phyloP scores from a whole-genome alignment of 1,140 invertebrate genomes.

The Drosophila melanica region DNA sequence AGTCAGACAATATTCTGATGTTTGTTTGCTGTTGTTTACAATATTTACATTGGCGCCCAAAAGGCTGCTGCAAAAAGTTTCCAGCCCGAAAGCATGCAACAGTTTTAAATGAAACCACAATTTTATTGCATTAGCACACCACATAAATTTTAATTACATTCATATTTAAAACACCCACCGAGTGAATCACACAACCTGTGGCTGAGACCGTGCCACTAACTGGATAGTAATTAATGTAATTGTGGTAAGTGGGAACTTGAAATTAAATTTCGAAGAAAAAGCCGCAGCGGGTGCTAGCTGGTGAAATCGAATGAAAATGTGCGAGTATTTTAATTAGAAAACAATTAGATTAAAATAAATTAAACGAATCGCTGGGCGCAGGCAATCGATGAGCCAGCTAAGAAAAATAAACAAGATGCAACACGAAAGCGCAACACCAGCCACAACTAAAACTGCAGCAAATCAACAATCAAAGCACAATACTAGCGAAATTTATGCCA shows the following conservation, averaged over 20 bases:
- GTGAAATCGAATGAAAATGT: constrained; percentile 68
- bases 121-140: not conserved
- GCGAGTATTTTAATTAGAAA: constrained; percentile 68
- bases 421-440: constrained; percentile 17
- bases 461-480: constrained; percentile 44
- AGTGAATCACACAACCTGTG: not conserved
- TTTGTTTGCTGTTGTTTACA: not conserved
- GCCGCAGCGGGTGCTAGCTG: constrained; percentile 27
- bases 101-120: not conserved
- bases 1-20: not conserved
- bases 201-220: constrained; percentile 3
- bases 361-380: constrained; percentile 75
- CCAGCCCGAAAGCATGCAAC: constrained; percentile 60
- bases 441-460: constrained; percentile 10
- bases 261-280: constrained; percentile 29
- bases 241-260: constrained; percentile 21
- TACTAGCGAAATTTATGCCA: constrained; percentile 65
- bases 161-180: constrained; percentile 1
- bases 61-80: constrained; percentile 31
- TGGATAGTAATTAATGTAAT: constrained; percentile 42
- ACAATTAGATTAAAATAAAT: constrained; percentile 83
- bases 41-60: constrained; percentile 14
- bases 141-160: constrained; percentile 28
- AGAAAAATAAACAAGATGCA: constrained; percentile 49
- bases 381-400: constrained; percentile 66